These are phyloP conservation scores for Drosophila setosimentum DNA, from an alignment of 2,888 invertebrate species.

Conservation along the genomic window DNA sequence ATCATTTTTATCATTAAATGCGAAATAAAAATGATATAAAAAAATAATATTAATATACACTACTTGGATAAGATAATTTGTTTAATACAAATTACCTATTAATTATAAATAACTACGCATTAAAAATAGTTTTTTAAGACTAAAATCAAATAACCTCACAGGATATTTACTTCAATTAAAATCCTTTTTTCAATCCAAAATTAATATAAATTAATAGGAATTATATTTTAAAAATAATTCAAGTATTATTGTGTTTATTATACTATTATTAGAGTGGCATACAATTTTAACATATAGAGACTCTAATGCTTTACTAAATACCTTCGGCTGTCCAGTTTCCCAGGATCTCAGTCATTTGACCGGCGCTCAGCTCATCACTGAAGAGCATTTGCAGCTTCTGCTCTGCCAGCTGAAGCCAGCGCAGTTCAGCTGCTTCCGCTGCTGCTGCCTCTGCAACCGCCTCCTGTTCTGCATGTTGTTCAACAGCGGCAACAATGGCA, in stretches of 20 bases:
- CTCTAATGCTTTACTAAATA: constrained; percentile 17
- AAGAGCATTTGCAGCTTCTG: constrained; percentile 56
- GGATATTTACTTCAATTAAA: background rate
- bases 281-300: background rate
- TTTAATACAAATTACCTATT: background rate
- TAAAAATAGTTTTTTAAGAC: background rate
- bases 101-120: background rate
- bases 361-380: constrained; percentile 46
- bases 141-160: background rate
- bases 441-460: constrained; percentile 31
- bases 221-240: background rate
- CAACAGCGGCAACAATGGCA: constrained; percentile 70
- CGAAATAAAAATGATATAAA: background rate
- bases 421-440: constrained; percentile 23
- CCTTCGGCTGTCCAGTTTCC: constrained; percentile 63
- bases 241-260: background rate
- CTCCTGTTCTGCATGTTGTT: constrained; percentile 58
- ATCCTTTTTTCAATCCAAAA: background rate
- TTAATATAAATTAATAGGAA: background rate
- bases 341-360: constrained; percentile 34
- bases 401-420: constrained; percentile 35
- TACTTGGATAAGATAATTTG: background rate
- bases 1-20: background rate
- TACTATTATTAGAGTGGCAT: background rate
- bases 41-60: background rate